Evolutionary conservation across 1,140 invertebrate species (phyloP).

Genomic region (Drosophila suzukii): DNA sequence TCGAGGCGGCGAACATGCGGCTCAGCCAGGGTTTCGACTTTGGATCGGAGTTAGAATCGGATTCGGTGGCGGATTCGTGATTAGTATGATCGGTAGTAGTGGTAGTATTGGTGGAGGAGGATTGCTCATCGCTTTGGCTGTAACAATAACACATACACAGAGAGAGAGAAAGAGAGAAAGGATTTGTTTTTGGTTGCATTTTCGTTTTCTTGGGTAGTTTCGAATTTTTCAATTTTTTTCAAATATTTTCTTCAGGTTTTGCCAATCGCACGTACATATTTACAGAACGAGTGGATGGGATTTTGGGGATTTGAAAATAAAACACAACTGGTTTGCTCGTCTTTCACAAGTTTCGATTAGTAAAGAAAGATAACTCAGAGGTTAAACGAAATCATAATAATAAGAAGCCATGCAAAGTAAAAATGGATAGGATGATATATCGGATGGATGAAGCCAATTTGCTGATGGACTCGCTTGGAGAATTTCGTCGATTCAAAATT

Average conservation of each 20-base stretch:
- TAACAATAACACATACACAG: slow-evolving; percentile 84
- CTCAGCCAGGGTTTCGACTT: slow-evolving; percentile 82
- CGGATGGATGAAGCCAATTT: slow-evolving; percentile 51
- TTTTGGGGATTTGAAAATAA: slow-evolving; percentile 16
- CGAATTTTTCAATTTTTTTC: slow-evolving; percentile 20
- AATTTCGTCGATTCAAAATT: slow-evolving; percentile 13
- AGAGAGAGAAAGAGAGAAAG: slow-evolving; percentile 70
- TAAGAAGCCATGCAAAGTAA: slow-evolving; percentile 75
- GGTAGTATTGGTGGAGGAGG: slow-evolving; percentile 76
- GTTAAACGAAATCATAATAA: slow-evolving; percentile 58
- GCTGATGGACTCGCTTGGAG: slow-evolving; percentile 49
- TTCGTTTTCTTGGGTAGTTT: slow-evolving; percentile 35
- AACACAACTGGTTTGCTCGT: slow-evolving; percentile 47
- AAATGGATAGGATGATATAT: slow-evolving; percentile 41
- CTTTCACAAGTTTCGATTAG: slow-evolving; percentile 54
- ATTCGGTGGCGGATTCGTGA: slow-evolving; percentile 62
- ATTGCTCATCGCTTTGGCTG: slow-evolving; percentile 82
- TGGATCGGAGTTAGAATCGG: slow-evolving; percentile 60
- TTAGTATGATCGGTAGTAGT: slow-evolving; percentile 78
- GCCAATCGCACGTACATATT: slow-evolving; percentile 53
- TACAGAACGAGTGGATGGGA: slow-evolving; percentile 48
- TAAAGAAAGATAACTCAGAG: slow-evolving; percentile 46
- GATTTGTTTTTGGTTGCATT: slow-evolving; percentile 53
- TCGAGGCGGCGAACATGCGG: slow-evolving; percentile 72
- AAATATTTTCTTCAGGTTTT: slow-evolving; percentile 30